Base-by-base conservation (phyloP, 2,888 invertebrate species). In the Apotomis turbidana region DNA sequence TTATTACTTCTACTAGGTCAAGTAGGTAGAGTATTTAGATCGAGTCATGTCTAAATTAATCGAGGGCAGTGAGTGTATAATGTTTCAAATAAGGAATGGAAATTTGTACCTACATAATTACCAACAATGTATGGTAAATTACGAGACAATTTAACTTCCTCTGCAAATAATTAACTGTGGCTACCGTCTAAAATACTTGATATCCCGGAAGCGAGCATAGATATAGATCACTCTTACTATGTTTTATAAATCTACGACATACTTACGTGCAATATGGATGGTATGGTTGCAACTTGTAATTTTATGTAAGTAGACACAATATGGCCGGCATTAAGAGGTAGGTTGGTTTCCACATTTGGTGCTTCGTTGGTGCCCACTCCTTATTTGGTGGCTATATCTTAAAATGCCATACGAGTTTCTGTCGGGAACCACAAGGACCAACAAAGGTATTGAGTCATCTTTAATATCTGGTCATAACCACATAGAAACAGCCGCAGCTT, bases 341-440 rank as follows among this genome's bases (percentile, higher is more conserved):
- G 68, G 68, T 68, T 68, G 36, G 55, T 44, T 63, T 62, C 71
- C 71, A 68, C 68, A 72, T 68, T 57, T 72, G 71, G 71, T 12
- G 4, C n/a, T 61, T 10, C 68, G 57, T 62, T 62, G 71, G 51
- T 44, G 52, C 46, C 54, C 52, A 15, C 63, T 52, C 63, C 72
- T 68, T 72, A 68, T 68, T 63, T 63, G 58, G 68, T 10, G 8
- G n/a, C 62, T 51, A 62, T 57, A 58, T 44, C 27, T 64, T 70
- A 59, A 62, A 67, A 71, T 66, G 64, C 60, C 51, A 15, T 60
- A 55, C 46, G 54, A 15, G 49, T 46, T 44, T 46, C 51, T 1
- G 60, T 61, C 55, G 27, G 55, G 66, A 27, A 8, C 67, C 59
- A 46, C 64, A 27, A 55, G 55, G 6, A 41, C 15, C 44, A n/a